phyloP scores from a whole-genome alignment of 1,140 invertebrate genomes.

The Pachypeltis micranthus region DNA sequence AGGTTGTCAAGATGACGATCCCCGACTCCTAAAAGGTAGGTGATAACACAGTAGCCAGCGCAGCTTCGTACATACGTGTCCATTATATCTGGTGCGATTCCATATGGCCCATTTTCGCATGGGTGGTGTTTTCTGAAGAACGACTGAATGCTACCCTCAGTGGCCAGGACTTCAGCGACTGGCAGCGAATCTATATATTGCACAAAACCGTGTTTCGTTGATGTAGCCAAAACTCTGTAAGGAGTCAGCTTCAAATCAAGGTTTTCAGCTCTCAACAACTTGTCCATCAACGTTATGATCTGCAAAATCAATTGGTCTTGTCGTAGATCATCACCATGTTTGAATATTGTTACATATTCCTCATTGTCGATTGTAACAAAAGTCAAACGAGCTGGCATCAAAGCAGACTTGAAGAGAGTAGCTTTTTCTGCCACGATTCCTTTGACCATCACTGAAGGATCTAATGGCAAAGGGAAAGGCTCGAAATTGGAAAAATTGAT shows the following conservation, averaged over 20 bases:
- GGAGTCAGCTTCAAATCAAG: constrained; percentile 91
- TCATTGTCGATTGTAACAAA: constrained; percentile 68
- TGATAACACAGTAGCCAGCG: constrained; percentile 98
- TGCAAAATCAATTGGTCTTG: constrained; percentile 97
- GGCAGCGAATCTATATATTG: constrained; percentile 93
- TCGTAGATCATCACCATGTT: constrained; percentile 95
- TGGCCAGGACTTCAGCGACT: constrained; percentile 79
- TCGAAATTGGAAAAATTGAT: constrained; percentile 88
- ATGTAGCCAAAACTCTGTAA: constrained; percentile 86
- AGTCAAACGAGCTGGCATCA: constrained; percentile 94
- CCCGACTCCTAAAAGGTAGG: constrained; percentile 92
- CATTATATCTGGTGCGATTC: constrained; percentile 87
- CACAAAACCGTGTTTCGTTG: constrained; percentile 88
- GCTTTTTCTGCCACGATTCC: constrained; percentile 83
- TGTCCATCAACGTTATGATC: constrained; percentile 98
- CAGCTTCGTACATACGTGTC: constrained; percentile 96
- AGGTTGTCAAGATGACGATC: constrained; percentile 97
- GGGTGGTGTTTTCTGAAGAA: constrained; percentile 86
- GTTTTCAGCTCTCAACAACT: constrained; percentile 82
- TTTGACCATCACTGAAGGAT: constrained; percentile 80
- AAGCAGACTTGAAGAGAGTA: constrained; percentile 87
- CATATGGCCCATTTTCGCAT: constrained; percentile 74
- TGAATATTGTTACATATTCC: constrained; percentile 97
- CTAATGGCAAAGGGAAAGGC: constrained; percentile 82
- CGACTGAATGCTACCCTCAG: constrained; percentile 78